A percentile compares a stretch with the other conserved stretches of the same genome.
These are phyloP conservation scores for Tapirus indicus DNA, from an alignment of 2,797 vertebrate species.

Conservation along the genomic window DNA sequence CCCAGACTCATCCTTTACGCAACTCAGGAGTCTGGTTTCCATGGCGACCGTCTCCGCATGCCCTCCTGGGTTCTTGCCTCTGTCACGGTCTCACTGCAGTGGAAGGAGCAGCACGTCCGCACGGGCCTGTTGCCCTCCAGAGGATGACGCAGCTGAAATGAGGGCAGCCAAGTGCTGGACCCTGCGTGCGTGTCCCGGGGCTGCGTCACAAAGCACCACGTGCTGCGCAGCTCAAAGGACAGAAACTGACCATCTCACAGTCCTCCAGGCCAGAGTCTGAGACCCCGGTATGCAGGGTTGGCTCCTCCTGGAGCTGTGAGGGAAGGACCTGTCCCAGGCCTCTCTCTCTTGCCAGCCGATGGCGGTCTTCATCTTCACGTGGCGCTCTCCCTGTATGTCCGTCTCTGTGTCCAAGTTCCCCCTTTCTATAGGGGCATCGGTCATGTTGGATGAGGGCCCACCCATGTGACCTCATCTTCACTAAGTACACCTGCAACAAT, in stretches of 20 bases:
- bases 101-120: rapidly evolving
- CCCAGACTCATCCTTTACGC: not conserved
- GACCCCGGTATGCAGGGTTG: rapidly evolving
- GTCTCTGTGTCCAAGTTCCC: not conserved
- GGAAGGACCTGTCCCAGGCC: not conserved
- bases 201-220: rapidly evolving
- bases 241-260: rapidly evolving
- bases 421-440: no score
- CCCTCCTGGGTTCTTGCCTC: not conserved
- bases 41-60: not conserved
- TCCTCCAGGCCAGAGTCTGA: rapidly evolving
- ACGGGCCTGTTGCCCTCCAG: rapidly evolving
- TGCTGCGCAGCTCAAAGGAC: rapidly evolving
- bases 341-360: rapidly evolving
- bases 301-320: rapidly evolving
- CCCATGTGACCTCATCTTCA: no score
- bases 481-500: rapidly evolving
- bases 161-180: rapidly evolving
- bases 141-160: rapidly evolving
- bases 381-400: rapidly evolving
- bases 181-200: rapidly evolving
- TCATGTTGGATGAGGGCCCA: not conserved
- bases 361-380: rapidly evolving
- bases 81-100: not conserved
- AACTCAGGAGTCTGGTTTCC: conserved; percentile 6